These are phyloP conservation scores for Orestias chungarensis DNA, from an alignment of 2,797 vertebrate species.

Conservation along the genomic window DNA sequence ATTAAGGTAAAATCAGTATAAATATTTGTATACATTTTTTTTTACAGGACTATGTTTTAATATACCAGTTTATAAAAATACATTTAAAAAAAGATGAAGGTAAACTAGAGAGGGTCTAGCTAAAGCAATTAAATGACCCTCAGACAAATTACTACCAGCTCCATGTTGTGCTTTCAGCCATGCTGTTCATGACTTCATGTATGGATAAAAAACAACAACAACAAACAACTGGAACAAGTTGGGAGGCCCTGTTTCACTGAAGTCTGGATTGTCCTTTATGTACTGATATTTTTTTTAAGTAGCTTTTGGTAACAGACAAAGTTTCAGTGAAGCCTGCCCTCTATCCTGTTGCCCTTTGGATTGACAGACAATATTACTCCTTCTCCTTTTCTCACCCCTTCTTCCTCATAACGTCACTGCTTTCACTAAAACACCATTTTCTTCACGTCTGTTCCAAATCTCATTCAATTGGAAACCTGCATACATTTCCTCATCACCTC, in stretches of 20 bases:
- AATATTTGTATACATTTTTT: background rate
- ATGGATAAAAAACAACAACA: slow-evolving; percentile 1
- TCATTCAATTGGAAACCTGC: background rate
- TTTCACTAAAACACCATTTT: background rate
- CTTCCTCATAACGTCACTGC: background rate
- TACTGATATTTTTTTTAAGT: too few species aligned
- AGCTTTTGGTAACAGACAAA: background rate
- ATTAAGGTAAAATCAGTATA: background rate
- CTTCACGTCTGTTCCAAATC: background rate
- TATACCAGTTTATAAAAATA: background rate
- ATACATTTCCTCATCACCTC: background rate
- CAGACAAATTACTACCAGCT: slow-evolving; percentile 45
- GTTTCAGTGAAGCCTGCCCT: slow-evolving; percentile 66
- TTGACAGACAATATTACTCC: slow-evolving; percentile 68
- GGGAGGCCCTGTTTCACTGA: slow-evolving; percentile 58
- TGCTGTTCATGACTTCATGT: slow-evolving; percentile 32
- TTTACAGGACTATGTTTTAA: background rate
- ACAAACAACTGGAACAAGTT: slow-evolving; percentile 37
- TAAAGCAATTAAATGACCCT: background rate
- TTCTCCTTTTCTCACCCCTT: slow-evolving; percentile 50
- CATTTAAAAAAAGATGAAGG: too few species aligned
- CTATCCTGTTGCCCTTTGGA: slow-evolving; percentile 56
- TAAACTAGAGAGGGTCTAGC: too few species aligned
- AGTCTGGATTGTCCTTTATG: slow-evolving; percentile 34
- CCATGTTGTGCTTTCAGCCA: slow-evolving; percentile 54